Conservation (phyloP, 1,140 invertebrate species). For the Drosophila mojavensis region DNA sequence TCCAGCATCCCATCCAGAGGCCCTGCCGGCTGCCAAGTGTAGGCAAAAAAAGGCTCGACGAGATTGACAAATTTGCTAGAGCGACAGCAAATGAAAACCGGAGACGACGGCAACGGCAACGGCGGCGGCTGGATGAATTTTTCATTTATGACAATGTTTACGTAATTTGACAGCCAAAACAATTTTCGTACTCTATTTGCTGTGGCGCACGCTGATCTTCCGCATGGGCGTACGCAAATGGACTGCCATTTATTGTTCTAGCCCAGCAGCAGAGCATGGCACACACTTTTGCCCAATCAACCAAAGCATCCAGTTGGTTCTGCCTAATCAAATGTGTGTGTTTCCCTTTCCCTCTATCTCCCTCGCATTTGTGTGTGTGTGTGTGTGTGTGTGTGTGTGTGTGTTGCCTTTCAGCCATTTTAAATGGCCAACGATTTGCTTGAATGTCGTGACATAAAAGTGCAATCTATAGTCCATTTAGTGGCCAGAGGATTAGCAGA, state of each 20-base stretch:
- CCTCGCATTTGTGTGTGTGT: constrained; percentile 43
- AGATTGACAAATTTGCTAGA: constrained; percentile 76
- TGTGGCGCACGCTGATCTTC: constrained; percentile 14
- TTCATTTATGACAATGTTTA: constrained; percentile 83
- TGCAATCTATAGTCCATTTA: constrained; percentile 75
- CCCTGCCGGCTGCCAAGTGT: not conserved
- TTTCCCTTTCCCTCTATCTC: not conserved
- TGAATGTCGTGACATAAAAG: constrained; percentile 77
- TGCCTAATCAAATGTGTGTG: constrained; percentile 37
- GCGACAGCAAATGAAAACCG: constrained; percentile 63
- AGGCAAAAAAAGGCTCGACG: constrained; percentile 32
- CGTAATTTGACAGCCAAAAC: constrained; percentile 80
- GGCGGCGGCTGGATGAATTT: constrained; percentile 53
- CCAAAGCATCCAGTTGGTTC: constrained; percentile 24
- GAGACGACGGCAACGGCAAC: constrained; percentile 8
- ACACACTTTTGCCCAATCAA: constrained; percentile 27
- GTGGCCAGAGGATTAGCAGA: constrained; percentile 49
- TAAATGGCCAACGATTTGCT: constrained; percentile 75
- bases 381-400: constrained; percentile 55
- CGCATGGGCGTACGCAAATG: constrained; percentile 59
- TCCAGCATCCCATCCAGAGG: not conserved
- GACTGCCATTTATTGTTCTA: constrained; percentile 68
- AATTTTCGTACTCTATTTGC: constrained; percentile 53
- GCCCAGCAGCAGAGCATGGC: constrained; percentile 7
- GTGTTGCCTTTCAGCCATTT: too few relatives aligned